Evolutionary conservation across 2,113 vertebrate species (phyloP).

Genomic region (Raja brachyura): DNA sequence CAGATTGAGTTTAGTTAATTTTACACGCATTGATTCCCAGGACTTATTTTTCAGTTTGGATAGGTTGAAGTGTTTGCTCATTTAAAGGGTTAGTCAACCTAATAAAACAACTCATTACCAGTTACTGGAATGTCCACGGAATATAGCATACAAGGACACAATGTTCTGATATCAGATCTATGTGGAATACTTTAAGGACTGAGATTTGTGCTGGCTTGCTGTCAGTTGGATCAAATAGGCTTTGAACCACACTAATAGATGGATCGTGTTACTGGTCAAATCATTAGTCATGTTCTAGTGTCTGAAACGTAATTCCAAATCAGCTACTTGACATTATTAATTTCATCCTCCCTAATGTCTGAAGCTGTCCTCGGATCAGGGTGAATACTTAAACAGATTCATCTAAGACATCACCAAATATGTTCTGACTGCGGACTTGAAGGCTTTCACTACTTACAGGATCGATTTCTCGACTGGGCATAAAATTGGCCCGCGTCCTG

Average conservation of each 20-base stretch:
- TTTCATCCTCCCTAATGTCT: not conserved
- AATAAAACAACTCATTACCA: conserved; percentile 37
- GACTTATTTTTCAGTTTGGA: not conserved
- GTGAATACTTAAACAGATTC: not conserved
- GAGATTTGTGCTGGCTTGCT: conserved; percentile 3
- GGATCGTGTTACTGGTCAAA: conserved; percentile 7
- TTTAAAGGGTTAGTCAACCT: conserved; percentile 21
- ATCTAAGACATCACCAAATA: not conserved
- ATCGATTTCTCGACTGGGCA: not conserved
- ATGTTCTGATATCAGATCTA: conserved; percentile 34
- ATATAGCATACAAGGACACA: conserved; percentile 28
- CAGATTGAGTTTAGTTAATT: not conserved
- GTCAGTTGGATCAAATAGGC: not conserved
- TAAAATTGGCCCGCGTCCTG: not conserved
- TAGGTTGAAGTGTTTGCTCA: not conserved
- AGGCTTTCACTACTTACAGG: not conserved
- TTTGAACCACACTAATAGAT: conserved; percentile 23
- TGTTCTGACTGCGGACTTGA: not conserved
- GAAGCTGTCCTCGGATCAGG: not conserved
- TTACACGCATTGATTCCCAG: not conserved
- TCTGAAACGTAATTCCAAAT: not conserved
- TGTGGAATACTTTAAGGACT: conserved; percentile 23
- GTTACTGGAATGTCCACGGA: conserved; percentile 28
- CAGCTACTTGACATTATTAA: conserved; percentile 30
- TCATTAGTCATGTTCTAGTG: not conserved